These are phyloP conservation scores for Oscheius sp. DNA, from an alignment of 1,140 invertebrate species.

Conservation along the genomic window DNA sequence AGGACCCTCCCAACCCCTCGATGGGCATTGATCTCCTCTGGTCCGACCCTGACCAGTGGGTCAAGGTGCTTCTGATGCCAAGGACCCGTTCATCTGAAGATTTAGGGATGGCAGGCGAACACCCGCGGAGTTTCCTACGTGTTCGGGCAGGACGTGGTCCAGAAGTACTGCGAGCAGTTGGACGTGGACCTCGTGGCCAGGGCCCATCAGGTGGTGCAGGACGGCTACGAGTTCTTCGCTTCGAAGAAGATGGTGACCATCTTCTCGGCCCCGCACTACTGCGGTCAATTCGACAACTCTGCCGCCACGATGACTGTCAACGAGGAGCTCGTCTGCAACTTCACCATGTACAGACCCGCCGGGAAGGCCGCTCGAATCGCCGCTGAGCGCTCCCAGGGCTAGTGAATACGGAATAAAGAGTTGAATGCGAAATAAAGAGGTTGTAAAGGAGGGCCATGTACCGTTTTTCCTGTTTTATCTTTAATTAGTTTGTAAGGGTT, in stretches of 20 bases:
- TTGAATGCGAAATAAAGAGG: too few species aligned
- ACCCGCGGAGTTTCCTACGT: constrained; percentile 64
- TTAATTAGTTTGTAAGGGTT: too few species aligned
- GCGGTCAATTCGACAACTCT: constrained; percentile 60
- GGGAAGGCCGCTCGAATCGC: constrained; percentile 20
- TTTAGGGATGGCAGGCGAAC: constrained; percentile 68
- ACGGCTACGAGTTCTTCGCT: constrained; percentile 96
- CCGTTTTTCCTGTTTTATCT: too few species aligned
- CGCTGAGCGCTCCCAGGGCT: too few species aligned
- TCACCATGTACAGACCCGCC: constrained; percentile 23
- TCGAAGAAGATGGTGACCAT: constrained; percentile 68
- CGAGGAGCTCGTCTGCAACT: constrained; percentile 25
- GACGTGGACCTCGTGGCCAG: constrained; percentile 32
- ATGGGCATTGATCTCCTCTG: constrained; percentile 78
- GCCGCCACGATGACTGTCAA: constrained; percentile 37
- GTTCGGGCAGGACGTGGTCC: constrained; percentile 45
- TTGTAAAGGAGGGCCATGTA: too few species aligned
- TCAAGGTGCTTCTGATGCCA: too few species aligned
- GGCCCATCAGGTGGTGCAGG: constrained; percentile 71
- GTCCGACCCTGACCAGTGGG: constrained; percentile 78
- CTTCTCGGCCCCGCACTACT: constrained; percentile 83
- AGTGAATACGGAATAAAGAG: too few species aligned
- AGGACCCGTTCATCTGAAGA: too few species aligned
- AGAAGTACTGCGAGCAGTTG: constrained; percentile 25
- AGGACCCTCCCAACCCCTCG: constrained; percentile 33